Conservation (phyloP, 1,140 invertebrate species). For the Apis laboriosa region DNA sequence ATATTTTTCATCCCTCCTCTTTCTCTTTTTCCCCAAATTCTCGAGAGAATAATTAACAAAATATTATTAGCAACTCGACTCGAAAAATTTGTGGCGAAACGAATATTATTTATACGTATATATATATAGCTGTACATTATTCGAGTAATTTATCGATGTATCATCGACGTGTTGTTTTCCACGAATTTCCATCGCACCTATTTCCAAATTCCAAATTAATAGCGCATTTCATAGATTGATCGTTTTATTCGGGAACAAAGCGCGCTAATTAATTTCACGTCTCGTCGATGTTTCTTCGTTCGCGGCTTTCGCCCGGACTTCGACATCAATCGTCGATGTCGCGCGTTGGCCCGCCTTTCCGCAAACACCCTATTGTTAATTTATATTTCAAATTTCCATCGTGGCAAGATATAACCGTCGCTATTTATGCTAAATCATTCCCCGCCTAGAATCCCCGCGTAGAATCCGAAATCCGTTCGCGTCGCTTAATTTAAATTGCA, state of each 20-base stretch:
- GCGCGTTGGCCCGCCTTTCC: not conserved
- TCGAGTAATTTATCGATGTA: too few species aligned
- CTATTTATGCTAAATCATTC: conserved; percentile 24
- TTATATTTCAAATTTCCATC: conserved; percentile 9
- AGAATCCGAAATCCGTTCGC: conserved; percentile 7
- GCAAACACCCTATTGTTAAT: conserved; percentile 9
- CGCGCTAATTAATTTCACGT: not conserved
- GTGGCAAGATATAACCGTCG: not conserved
- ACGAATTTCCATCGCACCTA: too few species aligned
- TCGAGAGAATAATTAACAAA: too few species aligned
- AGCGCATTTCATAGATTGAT: too few species aligned
- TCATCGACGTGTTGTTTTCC: too few species aligned
- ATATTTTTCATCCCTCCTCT: not conserved
- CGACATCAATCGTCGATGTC: not conserved
- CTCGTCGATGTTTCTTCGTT: not conserved
- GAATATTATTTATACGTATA: too few species aligned
- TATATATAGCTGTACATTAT: too few species aligned
- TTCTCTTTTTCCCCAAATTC: too few species aligned
- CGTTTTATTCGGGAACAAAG: not conserved
- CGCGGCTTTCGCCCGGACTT: not conserved
- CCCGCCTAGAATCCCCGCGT: not conserved
- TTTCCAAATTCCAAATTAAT: not conserved
- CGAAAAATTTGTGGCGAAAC: too few species aligned
- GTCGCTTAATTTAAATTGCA: conserved; percentile 34
- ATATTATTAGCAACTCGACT: too few species aligned